These are phyloP conservation scores for Lasioglossum albipes DNA, from an alignment of 1,140 invertebrate genomes.

Conservation along the genomic window DNA sequence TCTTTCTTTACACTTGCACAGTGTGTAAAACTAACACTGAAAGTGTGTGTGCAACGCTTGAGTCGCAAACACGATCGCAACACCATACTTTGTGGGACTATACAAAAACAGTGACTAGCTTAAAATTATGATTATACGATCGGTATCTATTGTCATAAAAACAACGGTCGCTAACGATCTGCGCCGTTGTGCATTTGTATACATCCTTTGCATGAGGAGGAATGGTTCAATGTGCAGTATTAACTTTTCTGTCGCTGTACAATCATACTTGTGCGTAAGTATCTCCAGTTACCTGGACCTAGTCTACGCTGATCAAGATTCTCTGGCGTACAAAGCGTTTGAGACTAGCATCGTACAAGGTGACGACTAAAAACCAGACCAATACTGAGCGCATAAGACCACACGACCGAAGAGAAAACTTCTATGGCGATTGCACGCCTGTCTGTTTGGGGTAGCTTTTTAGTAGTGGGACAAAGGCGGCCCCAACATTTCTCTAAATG, in stretches of 20 bases:
- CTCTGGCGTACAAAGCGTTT: not conserved
- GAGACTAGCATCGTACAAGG: not conserved
- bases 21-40: too few species aligned
- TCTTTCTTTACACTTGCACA: too few species aligned
- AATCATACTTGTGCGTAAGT: slow-evolving; percentile 33
- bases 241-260: slow-evolving; percentile 34
- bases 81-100: slow-evolving; percentile 34
- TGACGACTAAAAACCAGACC: too few species aligned
- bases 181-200: not conserved
- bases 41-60: not conserved
- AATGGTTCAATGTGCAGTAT: slow-evolving; percentile 13
- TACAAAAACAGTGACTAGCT: slow-evolving; percentile 59
- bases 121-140: slow-evolving; percentile 52
- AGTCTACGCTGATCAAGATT: slow-evolving; percentile 26
- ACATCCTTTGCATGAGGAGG: not conserved
- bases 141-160: slow-evolving; percentile 40
- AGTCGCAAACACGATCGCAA: not conserved
- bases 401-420: too few species aligned
- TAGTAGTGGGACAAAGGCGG: too few species aligned
- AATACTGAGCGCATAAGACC: too few species aligned
- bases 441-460: too few species aligned
- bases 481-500: too few species aligned
- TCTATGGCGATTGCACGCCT: too few species aligned
- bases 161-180: slow-evolving; percentile 9
- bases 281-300: slow-evolving; percentile 39